Evolutionary conservation across 2,888 invertebrate species (phyloP).

Genomic region (Drosophila koepferae): DNA sequence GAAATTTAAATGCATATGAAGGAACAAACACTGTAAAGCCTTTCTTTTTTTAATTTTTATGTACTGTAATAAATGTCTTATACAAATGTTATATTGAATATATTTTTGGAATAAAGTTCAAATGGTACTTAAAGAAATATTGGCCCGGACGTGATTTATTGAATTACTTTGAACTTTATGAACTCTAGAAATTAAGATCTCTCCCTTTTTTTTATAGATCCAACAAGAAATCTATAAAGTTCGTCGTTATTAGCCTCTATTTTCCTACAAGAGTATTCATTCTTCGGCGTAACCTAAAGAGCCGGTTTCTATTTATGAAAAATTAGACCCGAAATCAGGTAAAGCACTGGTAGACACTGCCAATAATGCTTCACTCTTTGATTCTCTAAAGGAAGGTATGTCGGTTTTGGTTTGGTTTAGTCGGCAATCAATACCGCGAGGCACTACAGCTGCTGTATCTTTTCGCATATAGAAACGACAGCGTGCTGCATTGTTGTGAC

Average conservation of each 20-base stretch:
- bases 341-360: background rate
- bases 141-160: background rate
- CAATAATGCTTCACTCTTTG: background rate
- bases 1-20: slow-evolving; percentile 8
- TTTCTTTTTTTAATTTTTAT: slow-evolving; percentile 29
- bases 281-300: background rate
- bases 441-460: background rate
- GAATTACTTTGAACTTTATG: no score
- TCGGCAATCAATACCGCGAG: slow-evolving; percentile 2
- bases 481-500: slow-evolving; percentile 8
- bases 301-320: background rate
- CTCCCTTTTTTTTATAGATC: background rate
- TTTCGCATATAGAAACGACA: slow-evolving; percentile 1
- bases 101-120: slow-evolving; percentile 33
- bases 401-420: background rate
- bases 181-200: background rate
- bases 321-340: background rate
- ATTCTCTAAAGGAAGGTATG: slow-evolving; percentile 7
- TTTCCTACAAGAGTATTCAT: background rate
- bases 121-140: slow-evolving; percentile 4
- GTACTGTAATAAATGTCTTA: slow-evolving; percentile 26
- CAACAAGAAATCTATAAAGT: background rate
- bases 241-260: background rate
- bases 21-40: slow-evolving; percentile 25
- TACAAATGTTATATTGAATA: slow-evolving; percentile 30